Base-by-base conservation (phyloP, 2,113 vertebrate species). In the Peromyscus polionotus region DNA sequence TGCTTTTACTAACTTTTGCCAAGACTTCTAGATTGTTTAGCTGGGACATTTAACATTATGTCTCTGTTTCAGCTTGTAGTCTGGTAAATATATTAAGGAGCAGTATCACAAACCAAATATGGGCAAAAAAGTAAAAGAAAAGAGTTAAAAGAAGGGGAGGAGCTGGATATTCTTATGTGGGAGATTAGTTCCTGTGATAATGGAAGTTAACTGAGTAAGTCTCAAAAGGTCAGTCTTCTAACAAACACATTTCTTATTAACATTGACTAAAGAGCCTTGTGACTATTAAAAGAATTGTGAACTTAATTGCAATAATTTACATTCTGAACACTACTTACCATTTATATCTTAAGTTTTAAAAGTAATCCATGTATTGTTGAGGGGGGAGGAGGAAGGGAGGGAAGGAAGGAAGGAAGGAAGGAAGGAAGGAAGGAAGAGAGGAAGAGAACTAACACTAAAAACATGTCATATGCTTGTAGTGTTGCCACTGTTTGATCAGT, bases 181-280 rank as follows among this genome's bases (percentile, higher is more conserved):
- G 61, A 70, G 39, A 85, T 70, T 76, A 59, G 24, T 77, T 33
- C 5, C 51, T 59, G 33, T 88, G 31, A 91, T 91, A 94, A 7
- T 63, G 16, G 73, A 90, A 88, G 54, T 63, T 93, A 77, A 63
- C 54, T 94, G 6, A 65, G 28, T 79, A 42, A 54, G 31, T 75
- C 75, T 92, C 42, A 33, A 92, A 79, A 68, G 16, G 81, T 90
- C 57, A 91, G 80, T 95, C 24, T 95, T 94, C 33, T 93, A 67
- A 31, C 16, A 36, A 93, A 88, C 4, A 65, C 2, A 13, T 48
- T 87, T 83, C 77, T 75, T 93, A 75, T 57, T 91, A 77, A 90
- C 36, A 79, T 19, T 81, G 65, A 85, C 24, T 79, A 22, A 91
- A 92, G 20, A 79, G 11, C 3, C 7, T 91, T 91, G 81, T 59